Evolutionary conservation across 2,888 invertebrate genomes (phyloP).

Genomic region (Sclerodermus sp.): DNA sequence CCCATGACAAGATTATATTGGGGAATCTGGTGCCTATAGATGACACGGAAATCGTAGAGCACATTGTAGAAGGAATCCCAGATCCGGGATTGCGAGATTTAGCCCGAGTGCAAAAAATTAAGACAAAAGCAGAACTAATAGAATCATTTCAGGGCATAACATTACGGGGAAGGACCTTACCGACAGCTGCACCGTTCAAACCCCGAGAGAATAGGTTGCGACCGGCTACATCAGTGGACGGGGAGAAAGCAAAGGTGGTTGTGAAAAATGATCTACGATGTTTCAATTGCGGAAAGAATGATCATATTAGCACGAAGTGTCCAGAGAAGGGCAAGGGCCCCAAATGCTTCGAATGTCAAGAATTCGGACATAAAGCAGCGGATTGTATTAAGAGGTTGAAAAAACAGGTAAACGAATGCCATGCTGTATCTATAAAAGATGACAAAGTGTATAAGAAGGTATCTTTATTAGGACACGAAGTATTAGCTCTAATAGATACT

Average conservation of each 20-base stretch:
- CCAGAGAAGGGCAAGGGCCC: neutral
- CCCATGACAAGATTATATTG: constrained; percentile 2
- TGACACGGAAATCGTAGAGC: constrained; percentile 9
- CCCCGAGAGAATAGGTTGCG: neutral
- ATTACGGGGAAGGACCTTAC: neutral
- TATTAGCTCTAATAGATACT: constrained; percentile 4
- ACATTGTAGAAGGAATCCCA: constrained; percentile 14
- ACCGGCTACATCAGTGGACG: neutral
- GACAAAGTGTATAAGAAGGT: neutral
- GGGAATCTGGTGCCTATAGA: constrained; percentile 7
- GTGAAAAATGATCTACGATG: neutral
- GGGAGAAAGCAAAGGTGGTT: neutral
- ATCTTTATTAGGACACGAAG: neutral
- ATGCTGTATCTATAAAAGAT: neutral
- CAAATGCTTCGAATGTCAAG: constrained; percentile 5
- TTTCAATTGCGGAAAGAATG: neutral
- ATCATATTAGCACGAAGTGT: neutral
- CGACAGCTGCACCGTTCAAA: neutral
- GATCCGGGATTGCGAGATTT: constrained; percentile 7
- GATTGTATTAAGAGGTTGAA: neutral
- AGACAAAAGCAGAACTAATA: constrained; percentile 1
- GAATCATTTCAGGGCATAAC: constrained; percentile 10
- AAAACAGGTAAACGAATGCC: neutral
- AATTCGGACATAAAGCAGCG: constrained; percentile 1
- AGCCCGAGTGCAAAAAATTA: constrained; percentile 10